Conservation (phyloP, 2,113 vertebrate genomes). For the Penelope pileata region DNA sequence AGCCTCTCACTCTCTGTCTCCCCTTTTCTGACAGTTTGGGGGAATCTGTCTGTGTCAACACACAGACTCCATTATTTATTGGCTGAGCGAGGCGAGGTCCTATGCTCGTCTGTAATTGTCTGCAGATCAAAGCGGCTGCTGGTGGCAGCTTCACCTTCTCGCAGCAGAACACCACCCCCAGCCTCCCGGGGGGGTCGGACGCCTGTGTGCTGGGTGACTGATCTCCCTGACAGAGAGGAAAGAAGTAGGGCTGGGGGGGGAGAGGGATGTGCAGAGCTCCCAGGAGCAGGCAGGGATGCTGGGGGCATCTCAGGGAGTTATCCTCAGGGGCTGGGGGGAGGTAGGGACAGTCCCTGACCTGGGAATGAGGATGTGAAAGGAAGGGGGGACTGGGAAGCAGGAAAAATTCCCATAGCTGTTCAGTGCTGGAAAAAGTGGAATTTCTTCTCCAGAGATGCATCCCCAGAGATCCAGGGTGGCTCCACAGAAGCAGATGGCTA, state of each 20-base stretch:
- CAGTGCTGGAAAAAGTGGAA: background rate
- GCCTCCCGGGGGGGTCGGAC: constrained; percentile 36
- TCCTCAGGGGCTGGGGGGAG: background rate
- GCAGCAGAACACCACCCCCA: constrained; percentile 47
- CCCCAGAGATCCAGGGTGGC: background rate
- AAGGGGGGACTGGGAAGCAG: background rate
- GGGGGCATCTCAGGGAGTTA: background rate
- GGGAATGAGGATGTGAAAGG: background rate
- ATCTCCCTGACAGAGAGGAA: constrained; percentile 47
- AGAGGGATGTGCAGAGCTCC: background rate
- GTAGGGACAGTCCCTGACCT: background rate
- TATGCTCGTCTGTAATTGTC: constrained; percentile 65
- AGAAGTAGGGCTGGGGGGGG: constrained; percentile 55
- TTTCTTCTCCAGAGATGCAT: background rate
- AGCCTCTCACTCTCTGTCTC: background rate
- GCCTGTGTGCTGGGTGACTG: constrained; percentile 4
- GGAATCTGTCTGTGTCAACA: constrained; percentile 66
- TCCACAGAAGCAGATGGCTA: background rate
- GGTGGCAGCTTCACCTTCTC: constrained; percentile 63
- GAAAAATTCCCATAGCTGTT: background rate
- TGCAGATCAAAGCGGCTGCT: constrained; percentile 64
- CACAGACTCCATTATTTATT: constrained; percentile 64
- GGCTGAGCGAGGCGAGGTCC: constrained; percentile 57
- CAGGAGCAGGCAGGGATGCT: background rate
- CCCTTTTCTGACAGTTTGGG: constrained; percentile 68